Base-by-base conservation (phyloP, 2,888 invertebrate species). In the Ctenicera cuprea region DNA sequence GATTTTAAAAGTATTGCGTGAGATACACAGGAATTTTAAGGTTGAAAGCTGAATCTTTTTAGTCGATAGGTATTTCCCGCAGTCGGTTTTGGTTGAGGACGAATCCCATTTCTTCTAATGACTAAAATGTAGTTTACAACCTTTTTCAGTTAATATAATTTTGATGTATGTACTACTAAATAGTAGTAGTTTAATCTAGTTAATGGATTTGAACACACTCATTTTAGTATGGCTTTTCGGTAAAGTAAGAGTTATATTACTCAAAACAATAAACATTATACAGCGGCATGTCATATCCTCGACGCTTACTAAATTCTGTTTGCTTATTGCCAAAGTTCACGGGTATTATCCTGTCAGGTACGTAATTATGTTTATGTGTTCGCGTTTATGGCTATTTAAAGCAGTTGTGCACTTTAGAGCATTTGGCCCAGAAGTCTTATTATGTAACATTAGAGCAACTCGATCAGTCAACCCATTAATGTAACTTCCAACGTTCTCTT, bases 261-360 rank as follows among this genome's bases (percentile, higher is more conserved):
- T 45, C 45, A 45, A 0, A 45, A 45, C 9, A 45, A 45, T 45
- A 45, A 45, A 45, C 45, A 16, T 45, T 14, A 45, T 45, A 16
- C 18, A 18, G 14, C 14, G 8, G 18, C 16, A 45, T 16, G 45
- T 45, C 45, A 16, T 8, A 9, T 45, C 18, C 18, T 9, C 14
- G 18, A 18, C 45, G 18, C 45, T 45, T 45, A 45, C 45, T 45
- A 45, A 45, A 18, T 45, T 45, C 18, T 18, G 45, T 14, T 45
- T 45, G 45, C 16, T 45, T 45, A 45, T 45, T 45, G 18, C 16
- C 41, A 43, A 43, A 43, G 41, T 43, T 43, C 41, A 43, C 11
- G 45, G 18, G 9, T 45, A 45, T 45, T 45, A 45, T 18, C 45
- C 18, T 16, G 45, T 16, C 45, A 45, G 14, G 18, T 45, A 45